Evolutionary conservation across 2,888 invertebrate genomes (phyloP).

Genomic region (Galerucella pusilla): DNA sequence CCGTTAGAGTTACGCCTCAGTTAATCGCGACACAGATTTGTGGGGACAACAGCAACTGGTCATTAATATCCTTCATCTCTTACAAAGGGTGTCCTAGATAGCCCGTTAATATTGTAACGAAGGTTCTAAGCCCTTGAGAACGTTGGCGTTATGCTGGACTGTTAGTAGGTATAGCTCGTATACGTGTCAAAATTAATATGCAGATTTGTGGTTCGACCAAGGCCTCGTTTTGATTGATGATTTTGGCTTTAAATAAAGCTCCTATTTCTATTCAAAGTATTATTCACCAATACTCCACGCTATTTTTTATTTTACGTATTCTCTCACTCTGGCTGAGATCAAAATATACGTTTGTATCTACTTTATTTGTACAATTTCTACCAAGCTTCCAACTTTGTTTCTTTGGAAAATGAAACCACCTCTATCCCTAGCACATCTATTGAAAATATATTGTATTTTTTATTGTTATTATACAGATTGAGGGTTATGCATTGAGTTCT

Average conservation of each 20-base stretch:
- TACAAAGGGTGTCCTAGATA: conserved; percentile 45
- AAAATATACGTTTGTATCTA: no score
- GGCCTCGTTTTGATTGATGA: conserved; percentile 29
- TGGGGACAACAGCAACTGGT: conserved; percentile 43
- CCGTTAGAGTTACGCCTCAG: conserved; percentile 21
- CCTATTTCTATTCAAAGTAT: conserved; percentile 10
- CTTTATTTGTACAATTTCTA: no score
- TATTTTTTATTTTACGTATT: neutral
- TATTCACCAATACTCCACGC: neutral
- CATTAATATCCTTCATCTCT: conserved; percentile 49
- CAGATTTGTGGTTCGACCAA: conserved; percentile 28
- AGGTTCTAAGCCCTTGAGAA: conserved; percentile 37
- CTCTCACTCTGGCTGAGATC: neutral
- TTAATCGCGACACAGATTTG: conserved; percentile 42
- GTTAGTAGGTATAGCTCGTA: conserved; percentile 9
- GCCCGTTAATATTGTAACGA: conserved; percentile 48
- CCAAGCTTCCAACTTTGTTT: no score
- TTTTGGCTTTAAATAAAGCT: conserved; percentile 22
- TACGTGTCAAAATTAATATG: conserved; percentile 31
- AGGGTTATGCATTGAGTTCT: no score
- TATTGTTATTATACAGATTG: no score
- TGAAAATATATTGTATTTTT: no score
- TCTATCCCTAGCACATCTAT: no score
- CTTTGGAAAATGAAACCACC: no score
- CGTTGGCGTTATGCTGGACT: conserved; percentile 9